Base-by-base conservation (phyloP, 2,113 vertebrate species). In the Oncorhynchus clarkii region DNA sequence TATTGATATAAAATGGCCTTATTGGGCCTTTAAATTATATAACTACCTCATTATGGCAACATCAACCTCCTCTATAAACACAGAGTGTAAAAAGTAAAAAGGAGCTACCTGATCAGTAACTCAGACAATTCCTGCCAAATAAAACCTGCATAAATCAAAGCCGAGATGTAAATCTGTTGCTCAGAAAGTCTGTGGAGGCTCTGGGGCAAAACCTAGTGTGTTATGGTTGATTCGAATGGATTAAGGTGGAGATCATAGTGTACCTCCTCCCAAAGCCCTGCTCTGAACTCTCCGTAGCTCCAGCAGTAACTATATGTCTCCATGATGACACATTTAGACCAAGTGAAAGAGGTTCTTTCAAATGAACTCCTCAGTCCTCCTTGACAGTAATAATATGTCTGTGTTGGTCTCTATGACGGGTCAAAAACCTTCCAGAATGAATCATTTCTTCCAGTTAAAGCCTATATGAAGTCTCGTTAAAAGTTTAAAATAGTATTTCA, bases 191-290 rank as follows among this genome's bases (percentile, higher is more conserved):
- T 82, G 82, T 82, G 78, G 57, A 72, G 83, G 73, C 89, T 88
- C 88, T 80, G 84, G 85, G 86, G 88, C 88, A 87, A 87, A 77
- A 87, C 85, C 86, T 82, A 79, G 85, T 66, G 84, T 92, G 88
- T 92, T 93, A 91, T 91, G 90, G 88, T 90, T 92, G 88, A 93
- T 93, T 93, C 91, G 93, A 93, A 91, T 86, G 89, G 88, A 91
- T 93, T 92, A 91, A 88, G 89, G 81, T 29, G 62, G 78, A 88
- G 87, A 89, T 88, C 92, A 90, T 76, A 70, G 85, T 86, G 86
- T 84, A 82, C 86, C 86, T 91, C 88, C 89, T 88, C 86, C 79
- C 85, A 88, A 88, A 91, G 84, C 59, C n/a, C 88, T 76, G 78
- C 76, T 83, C 80, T 85, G 82, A 90, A 90, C 84, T 80, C 31